Evolutionary conservation across 2,113 vertebrate genomes (phyloP), one percentile per base, ranked within the genome.

Genomic region (Prolemur simus): DNA sequence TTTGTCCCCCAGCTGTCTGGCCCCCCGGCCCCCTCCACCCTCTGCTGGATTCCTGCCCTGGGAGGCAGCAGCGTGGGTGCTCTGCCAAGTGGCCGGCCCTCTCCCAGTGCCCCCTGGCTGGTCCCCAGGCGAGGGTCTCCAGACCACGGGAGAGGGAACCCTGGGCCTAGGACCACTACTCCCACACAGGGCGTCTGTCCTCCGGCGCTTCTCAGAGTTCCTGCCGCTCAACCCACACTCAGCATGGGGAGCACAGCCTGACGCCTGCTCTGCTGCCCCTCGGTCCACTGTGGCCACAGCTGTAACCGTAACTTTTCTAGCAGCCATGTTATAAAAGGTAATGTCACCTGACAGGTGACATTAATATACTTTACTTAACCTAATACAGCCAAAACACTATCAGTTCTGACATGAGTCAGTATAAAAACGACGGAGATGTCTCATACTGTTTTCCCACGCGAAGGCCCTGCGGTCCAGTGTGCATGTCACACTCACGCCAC

Each of bases 401-500:
- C 89, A 39, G n/a, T 32, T 47, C 54, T n/a, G 73, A 93, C 87
- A 32, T 0, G 27, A 27, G 64, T 2, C 71, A 9, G n/a, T 4
- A 14, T 27, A 1, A 68, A 83, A 32, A 20, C 0, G 5, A 56
- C 15, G 7, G 77, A 54, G n/a, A 13, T 12, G 0, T 5, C 32
- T 63, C 21, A 25, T 39, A 15, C 39, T 37, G 32, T 58, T 45
- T 54, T 49, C 64, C 0, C 0, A 0, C 14, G 21, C 76, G 1
- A 9, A 58, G 37, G 21, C 56, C 37, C 20, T 12, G 21, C 21
- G 27, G 66, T n/a, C 17, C 73, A 34, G 64, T 0, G 1, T 13
- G 15, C 9, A 3, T 5, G 8, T 3, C 11, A 27, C 4, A 18
- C 7, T 2, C 12, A 15, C 0, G 0, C 27, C 52, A n/a, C 45